phyloP scores from a whole-genome alignment of 2,113 vertebrate species.

The Scopus umbretta region DNA sequence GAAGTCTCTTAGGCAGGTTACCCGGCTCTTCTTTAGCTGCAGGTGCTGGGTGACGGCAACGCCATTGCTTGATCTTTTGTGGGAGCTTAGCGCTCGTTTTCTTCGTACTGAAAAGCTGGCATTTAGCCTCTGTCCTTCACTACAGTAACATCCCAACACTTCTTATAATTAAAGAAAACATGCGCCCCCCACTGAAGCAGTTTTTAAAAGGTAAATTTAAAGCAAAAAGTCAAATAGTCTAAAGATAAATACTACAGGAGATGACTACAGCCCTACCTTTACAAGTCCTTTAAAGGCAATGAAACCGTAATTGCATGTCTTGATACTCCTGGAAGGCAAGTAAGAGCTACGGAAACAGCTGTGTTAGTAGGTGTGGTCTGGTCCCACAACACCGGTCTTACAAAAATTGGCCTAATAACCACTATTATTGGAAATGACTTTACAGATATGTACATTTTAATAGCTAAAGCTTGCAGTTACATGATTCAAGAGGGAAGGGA shows the following conservation, averaged over 20 bases:
- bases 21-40: background rate
- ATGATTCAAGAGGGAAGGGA: background rate
- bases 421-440: background rate
- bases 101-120: background rate
- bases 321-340: background rate
- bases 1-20: background rate
- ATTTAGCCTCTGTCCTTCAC: background rate
- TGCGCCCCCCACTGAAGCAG: background rate
- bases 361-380: background rate
- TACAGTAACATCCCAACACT: background rate
- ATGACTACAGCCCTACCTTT: background rate
- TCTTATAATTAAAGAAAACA: background rate
- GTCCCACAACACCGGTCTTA: background rate
- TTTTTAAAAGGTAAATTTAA: background rate
- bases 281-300: background rate
- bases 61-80: background rate
- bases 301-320: background rate
- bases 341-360: background rate
- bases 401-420: background rate
- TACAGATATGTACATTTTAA: conserved; percentile 43
- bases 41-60: background rate
- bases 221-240: background rate
- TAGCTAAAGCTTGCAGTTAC: background rate
- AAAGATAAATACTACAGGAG: conserved; percentile 7
- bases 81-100: background rate